Evolutionary conservation across 2,113 vertebrate species (phyloP).

Genomic region (Onychostruthus taczanowskii): DNA sequence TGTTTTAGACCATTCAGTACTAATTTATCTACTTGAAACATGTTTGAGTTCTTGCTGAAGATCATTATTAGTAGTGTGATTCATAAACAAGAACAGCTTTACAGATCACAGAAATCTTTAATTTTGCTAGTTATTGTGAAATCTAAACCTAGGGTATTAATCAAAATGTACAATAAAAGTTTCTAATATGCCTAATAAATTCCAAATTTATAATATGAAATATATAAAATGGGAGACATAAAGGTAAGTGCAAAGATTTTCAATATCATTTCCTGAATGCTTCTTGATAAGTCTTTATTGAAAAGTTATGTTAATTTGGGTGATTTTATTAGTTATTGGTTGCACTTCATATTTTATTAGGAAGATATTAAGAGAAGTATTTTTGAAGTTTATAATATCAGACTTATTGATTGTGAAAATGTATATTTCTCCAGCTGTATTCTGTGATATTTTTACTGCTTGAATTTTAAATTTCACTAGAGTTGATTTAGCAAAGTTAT

Average conservation of each 20-base stretch:
- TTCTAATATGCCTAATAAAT: background rate
- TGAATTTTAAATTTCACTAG: background rate
- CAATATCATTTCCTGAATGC: background rate
- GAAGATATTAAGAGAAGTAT: background rate
- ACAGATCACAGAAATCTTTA: background rate
- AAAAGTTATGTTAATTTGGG: background rate
- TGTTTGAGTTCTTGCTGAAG: background rate
- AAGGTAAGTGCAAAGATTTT: background rate
- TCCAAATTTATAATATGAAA: background rate
- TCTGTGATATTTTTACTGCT: background rate
- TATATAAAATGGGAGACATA: background rate
- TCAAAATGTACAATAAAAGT: background rate
- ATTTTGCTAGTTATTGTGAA: background rate
- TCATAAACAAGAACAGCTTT: background rate
- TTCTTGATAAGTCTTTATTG: background rate
- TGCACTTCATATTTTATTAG: background rate
- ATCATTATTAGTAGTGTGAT: background rate
- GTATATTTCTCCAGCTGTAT: background rate
- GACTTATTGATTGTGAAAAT: background rate
- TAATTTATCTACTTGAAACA: background rate
- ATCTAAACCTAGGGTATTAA: background rate
- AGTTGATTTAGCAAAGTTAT: background rate
- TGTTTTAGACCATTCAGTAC: background rate
- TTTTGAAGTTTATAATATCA: background rate
- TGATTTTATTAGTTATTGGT: background rate